phyloP scores from a whole-genome alignment of 1,140 invertebrate species.

The Drosophila jambulina region DNA sequence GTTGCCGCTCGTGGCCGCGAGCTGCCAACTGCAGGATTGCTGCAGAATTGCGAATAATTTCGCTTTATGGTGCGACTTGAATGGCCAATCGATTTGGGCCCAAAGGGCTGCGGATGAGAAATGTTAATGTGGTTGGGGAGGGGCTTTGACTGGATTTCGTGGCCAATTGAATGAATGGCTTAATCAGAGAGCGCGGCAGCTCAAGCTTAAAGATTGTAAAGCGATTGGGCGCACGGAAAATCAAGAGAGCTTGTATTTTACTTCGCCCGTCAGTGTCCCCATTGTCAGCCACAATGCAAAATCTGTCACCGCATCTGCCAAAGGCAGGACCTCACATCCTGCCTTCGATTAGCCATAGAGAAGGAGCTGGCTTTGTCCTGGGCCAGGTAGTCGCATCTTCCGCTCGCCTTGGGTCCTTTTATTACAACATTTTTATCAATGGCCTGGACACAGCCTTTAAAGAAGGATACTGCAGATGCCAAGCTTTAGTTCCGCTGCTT shows the following conservation, averaged over 20 bases:
- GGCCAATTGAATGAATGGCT: conserved; percentile 45
- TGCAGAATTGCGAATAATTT: conserved; percentile 46
- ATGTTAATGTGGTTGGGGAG: conserved; percentile 29
- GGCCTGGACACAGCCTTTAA: conserved; percentile 47
- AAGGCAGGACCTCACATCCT: conserved; percentile 57
- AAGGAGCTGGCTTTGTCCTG: conserved; percentile 58
- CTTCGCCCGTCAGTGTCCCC: not conserved
- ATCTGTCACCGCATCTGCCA: conserved; percentile 44
- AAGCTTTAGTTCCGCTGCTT: conserved; percentile 80
- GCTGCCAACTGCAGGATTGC: conserved; percentile 31
- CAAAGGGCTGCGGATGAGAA: conserved; percentile 41
- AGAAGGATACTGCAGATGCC: conserved; percentile 37
- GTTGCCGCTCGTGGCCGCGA: conserved; percentile 31
- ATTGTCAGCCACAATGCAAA: conserved; percentile 47
- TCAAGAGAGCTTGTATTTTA: conserved; percentile 22
- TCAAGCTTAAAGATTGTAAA: conserved; percentile 23
- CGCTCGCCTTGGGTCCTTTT: conserved; percentile 35
- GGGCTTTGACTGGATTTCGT: conserved; percentile 19
- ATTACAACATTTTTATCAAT: conserved; percentile 67
- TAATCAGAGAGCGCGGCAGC: conserved; percentile 26
- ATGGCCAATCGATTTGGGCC: conserved; percentile 44
- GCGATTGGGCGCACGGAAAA: conserved; percentile 25
- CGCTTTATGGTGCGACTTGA: conserved; percentile 38
- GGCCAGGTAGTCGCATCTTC: conserved; percentile 57
- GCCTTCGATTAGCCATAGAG: conserved; percentile 54